Conservation (phyloP, 2,888 invertebrate genomes). For the Eucriotettix oculatus region DNA sequence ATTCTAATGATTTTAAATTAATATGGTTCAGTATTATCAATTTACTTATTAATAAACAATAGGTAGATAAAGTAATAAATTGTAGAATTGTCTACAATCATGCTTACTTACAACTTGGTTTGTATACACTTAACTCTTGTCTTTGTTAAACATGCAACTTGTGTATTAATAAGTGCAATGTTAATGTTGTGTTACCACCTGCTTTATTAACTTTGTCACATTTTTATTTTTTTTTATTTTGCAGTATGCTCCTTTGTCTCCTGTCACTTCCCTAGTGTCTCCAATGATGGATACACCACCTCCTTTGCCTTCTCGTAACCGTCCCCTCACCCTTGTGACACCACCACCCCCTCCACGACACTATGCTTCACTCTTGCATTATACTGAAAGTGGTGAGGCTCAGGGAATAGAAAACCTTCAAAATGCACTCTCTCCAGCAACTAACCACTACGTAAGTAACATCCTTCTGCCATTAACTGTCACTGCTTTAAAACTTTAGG, state of each 20-base stretch:
- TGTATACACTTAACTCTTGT: no score
- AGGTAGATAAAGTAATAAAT: background rate
- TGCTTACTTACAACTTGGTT: no score
- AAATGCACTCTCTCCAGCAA: conserved; percentile 8
- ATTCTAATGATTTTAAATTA: background rate
- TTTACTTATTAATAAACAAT: background rate
- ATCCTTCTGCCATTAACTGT: background rate
- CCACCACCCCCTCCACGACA: conserved; percentile 34
- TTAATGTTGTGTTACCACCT: background rate
- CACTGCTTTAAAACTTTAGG: no score
- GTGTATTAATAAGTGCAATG: background rate
- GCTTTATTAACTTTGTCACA: conserved; percentile 9
- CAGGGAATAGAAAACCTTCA: background rate
- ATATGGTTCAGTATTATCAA: background rate
- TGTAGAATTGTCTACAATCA: no score
- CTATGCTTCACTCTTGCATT: conserved; percentile 22
- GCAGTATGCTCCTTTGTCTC: conserved; percentile 6
- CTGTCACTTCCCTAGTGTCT: background rate
- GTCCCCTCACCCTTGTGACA: conserved; percentile 13
- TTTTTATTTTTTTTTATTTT: conserved; percentile 10
- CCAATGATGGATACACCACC: conserved; percentile 15
- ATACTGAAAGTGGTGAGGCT: conserved; percentile 17
- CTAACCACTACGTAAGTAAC: conserved; percentile 32
- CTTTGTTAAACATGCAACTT: no score
- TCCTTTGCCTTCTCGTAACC: conserved; percentile 17